Base-by-base conservation (phyloP, 2,888 invertebrate species). In the Tortricodes alternella region DNA sequence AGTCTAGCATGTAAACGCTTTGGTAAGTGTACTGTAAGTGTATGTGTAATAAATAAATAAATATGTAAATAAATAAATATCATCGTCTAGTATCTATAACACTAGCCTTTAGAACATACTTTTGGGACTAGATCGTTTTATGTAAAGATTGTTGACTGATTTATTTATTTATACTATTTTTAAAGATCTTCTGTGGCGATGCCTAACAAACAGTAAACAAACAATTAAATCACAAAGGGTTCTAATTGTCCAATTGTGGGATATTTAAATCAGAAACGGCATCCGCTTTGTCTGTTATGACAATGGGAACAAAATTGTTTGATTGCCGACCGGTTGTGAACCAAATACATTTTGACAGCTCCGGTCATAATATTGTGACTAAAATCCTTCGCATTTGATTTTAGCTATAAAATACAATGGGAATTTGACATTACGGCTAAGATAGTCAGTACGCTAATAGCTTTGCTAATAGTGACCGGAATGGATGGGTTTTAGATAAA, bases 171-270 rank as follows among this genome's bases (percentile, higher is more conserved):
- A 13, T 38, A 41, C 53, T 41, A 48, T 53, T 48, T 41, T 15
- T 19, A 18, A 13, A 4, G 7, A 16, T 34, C 8, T 2, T 24
- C 35, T 37, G 41, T 39, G 29, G 3, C 21, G 15, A 15, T 27
- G 13, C 34, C 24, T 41, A 53, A 55, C 49, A 43, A 55, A 55
- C 55, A 59, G 56, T 55, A 56, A 58, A 60, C 62, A 57, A 58
- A 60, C 60, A 62, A 58, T 61, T 61, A 55, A 49, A 55, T 48
- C 55, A 58, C 60, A 62, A 62, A 60, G 55, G 60, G 49, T 46
- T 60, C 57, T 62, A 62, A 62, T 62, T 62, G 60, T 50, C 53
- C 59, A 60, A 60, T 60, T 62, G 60, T 46, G 59, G 39, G 51
- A 59, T 57, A 49, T 55, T 55, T 55, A 55, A 55, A 55, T 49